These are phyloP conservation scores for Lerema accius DNA, from an alignment of 1,140 invertebrate species.

Conservation along the genomic window DNA sequence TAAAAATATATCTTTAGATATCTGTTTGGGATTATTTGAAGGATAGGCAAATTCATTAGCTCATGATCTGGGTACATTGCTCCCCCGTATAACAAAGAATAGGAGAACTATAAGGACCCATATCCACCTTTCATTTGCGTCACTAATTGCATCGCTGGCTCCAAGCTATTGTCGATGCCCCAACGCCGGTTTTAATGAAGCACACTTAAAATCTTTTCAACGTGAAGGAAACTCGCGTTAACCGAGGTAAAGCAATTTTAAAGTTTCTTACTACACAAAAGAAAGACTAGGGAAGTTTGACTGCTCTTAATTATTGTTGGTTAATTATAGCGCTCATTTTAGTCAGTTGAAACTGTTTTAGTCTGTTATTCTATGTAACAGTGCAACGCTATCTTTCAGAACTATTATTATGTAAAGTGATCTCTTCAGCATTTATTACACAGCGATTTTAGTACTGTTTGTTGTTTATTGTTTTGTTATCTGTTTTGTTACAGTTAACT, in stretches of 20 bases:
- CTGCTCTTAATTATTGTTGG: slow-evolving; percentile 61
- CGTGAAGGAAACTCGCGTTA: slow-evolving; percentile 43
- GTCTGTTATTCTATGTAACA: slow-evolving; percentile 15
- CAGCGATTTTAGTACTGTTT: too few relatives aligned
- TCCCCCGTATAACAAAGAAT: slow-evolving; percentile 7
- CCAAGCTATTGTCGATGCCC: slow-evolving; percentile 49
- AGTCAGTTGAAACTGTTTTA: slow-evolving; percentile 27
- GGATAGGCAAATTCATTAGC: too few relatives aligned
- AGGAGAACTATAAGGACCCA: slow-evolving; percentile 19
- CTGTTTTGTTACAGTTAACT: too few relatives aligned
- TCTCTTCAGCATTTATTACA: background rate
- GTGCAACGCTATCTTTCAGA: slow-evolving; percentile 6
- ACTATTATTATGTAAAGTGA: slow-evolving; percentile 8
- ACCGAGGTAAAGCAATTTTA: slow-evolving; percentile 60
- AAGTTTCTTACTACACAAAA: slow-evolving; percentile 55
- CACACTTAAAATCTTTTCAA: slow-evolving; percentile 57
- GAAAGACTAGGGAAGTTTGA: slow-evolving; percentile 53
- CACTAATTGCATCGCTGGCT: slow-evolving; percentile 58
- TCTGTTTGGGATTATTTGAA: too few relatives aligned
- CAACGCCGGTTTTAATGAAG: slow-evolving; percentile 67
- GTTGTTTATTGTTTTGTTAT: too few relatives aligned
- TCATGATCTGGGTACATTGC: too few relatives aligned
- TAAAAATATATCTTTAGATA: too few relatives aligned
- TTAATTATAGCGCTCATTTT: slow-evolving; percentile 45
- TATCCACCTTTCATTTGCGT: slow-evolving; percentile 34